These are phyloP conservation scores for Sturnira hondurensis DNA, from an alignment of 2,113 vertebrate species.

Conservation along the genomic window DNA sequence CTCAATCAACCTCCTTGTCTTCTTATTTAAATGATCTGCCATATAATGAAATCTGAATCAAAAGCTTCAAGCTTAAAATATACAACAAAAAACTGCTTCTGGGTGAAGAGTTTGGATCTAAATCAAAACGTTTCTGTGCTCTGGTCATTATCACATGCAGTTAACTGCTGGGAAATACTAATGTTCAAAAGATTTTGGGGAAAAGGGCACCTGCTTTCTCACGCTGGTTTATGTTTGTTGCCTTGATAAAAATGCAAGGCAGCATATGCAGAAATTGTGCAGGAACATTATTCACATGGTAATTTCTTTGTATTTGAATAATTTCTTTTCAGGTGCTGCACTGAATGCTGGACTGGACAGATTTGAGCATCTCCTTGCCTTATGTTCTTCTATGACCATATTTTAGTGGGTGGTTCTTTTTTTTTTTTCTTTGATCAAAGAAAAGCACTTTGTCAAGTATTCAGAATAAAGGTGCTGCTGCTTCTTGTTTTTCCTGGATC, in stretches of 20 bases:
- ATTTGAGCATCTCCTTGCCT: conserved; percentile 69
- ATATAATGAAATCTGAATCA: conserved; percentile 76
- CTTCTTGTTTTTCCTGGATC: conserved; percentile 8
- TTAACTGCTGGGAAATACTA: conserved; percentile 80
- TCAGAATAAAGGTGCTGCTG: conserved; percentile 44
- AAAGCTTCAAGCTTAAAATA: conserved; percentile 72
- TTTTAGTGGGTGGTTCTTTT: conserved; percentile 61
- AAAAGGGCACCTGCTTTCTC: conserved; percentile 84
- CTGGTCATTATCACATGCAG: conserved; percentile 64
- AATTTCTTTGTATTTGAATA: conserved; percentile 83
- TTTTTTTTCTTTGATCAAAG: conserved; percentile 70
- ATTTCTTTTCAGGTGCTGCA: conserved; percentile 83
- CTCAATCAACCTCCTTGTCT: conserved; percentile 46
- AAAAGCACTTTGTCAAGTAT: background rate
- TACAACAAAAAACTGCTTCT: conserved; percentile 72
- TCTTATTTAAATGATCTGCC: conserved; percentile 74
- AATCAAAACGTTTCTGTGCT: conserved; percentile 75
- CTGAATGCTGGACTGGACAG: conserved; percentile 73
- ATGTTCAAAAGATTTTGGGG: conserved; percentile 80
- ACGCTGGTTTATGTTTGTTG: conserved; percentile 78
- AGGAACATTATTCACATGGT: conserved; percentile 83
- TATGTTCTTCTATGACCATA: conserved; percentile 60
- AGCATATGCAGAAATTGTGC: conserved; percentile 78
- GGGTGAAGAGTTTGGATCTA: conserved; percentile 68
- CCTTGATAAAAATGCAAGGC: conserved; percentile 84